These are phyloP conservation scores for Ectemnius continuus DNA, from an alignment of 2,888 invertebrate genomes.

Conservation along the genomic window DNA sequence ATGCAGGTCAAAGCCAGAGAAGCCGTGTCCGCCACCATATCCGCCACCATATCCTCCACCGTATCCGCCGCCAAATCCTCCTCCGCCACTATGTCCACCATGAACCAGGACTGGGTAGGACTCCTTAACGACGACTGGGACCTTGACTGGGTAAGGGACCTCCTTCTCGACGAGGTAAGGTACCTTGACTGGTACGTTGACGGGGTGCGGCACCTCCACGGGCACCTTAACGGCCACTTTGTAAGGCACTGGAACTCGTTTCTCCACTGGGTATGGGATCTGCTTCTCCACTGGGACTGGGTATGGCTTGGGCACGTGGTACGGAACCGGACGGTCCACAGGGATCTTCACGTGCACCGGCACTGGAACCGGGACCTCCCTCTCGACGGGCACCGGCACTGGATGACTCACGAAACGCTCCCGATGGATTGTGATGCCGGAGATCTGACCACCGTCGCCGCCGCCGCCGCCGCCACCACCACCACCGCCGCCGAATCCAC, in stretches of 20 bases:
- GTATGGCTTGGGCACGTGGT: slow-evolving; percentile 65
- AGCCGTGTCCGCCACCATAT: slow-evolving; percentile 40
- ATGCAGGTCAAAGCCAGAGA: slow-evolving; percentile 40
- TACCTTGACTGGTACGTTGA: slow-evolving; percentile 65
- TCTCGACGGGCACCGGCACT: slow-evolving; percentile 72
- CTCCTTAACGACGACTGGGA: slow-evolving; percentile 65
- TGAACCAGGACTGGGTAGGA: slow-evolving; percentile 67
- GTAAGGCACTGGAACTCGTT: slow-evolving; percentile 68
- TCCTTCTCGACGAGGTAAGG: slow-evolving; percentile 65
- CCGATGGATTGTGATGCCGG: slow-evolving; percentile 71
- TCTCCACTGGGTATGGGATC: slow-evolving; percentile 67
- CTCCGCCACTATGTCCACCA: slow-evolving; percentile 50
- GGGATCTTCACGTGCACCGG: slow-evolving; percentile 70
- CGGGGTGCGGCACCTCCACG: slow-evolving; percentile 69
- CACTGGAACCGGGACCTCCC: slow-evolving; percentile 67
- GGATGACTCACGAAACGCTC: slow-evolving; percentile 71
- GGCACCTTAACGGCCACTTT: slow-evolving; percentile 70
- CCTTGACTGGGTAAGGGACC: slow-evolving; percentile 60
- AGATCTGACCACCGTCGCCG: slow-evolving; percentile 67
- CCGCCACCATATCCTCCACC: slow-evolving; percentile 47
- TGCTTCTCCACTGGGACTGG: slow-evolving; percentile 70
- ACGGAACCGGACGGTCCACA: slow-evolving; percentile 68
- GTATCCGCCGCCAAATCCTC: slow-evolving; percentile 27
- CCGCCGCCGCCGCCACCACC: slow-evolving; percentile 57
- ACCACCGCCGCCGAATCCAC: slow-evolving; percentile 43